Evolutionary conservation across 2,888 invertebrate species (phyloP).

Genomic region (Calliscelio sp.): DNA sequence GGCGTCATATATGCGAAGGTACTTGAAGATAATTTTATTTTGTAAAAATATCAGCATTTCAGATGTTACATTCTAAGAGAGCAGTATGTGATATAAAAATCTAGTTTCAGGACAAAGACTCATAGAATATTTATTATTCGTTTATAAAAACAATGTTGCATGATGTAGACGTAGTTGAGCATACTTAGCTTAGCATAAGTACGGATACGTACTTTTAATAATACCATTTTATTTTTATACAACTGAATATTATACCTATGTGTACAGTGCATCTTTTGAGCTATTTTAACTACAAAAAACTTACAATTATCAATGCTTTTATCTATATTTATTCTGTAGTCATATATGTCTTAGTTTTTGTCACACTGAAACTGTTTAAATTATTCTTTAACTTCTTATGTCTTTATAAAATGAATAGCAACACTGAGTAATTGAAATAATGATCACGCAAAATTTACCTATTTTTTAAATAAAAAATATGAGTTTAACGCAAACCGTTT

Average conservation of each 20-base stretch:
- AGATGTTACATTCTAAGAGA: too few relatives aligned
- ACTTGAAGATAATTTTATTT: too few relatives aligned
- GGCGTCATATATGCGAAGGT: too few relatives aligned
- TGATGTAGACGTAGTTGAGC: constrained; percentile 64
- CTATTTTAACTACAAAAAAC: constrained; percentile 47
- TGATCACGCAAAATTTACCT: too few relatives aligned
- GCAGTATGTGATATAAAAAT: not conserved
- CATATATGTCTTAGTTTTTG: constrained; percentile 9
- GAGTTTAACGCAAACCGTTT: not conserved
- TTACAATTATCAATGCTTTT: constrained; percentile 43
- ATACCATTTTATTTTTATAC: constrained; percentile 48
- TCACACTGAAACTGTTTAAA: constrained; percentile 1
- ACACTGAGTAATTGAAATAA: too few relatives aligned
- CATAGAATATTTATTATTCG: constrained; percentile 29
- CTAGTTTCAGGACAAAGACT: not conserved
- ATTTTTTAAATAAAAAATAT: too few relatives aligned
- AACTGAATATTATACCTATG: constrained; percentile 48
- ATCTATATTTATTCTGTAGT: constrained; percentile 28
- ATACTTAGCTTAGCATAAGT: constrained; percentile 49
- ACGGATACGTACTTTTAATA: constrained; percentile 42
- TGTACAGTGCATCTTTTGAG: constrained; percentile 49
- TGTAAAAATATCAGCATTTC: too few relatives aligned
- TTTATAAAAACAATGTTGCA: constrained; percentile 58
- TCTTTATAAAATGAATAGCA: too few relatives aligned
- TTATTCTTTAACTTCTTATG: too few relatives aligned